phyloP scores from a whole-genome alignment of 2,113 vertebrate species.

The Lamprotornis superbus region DNA sequence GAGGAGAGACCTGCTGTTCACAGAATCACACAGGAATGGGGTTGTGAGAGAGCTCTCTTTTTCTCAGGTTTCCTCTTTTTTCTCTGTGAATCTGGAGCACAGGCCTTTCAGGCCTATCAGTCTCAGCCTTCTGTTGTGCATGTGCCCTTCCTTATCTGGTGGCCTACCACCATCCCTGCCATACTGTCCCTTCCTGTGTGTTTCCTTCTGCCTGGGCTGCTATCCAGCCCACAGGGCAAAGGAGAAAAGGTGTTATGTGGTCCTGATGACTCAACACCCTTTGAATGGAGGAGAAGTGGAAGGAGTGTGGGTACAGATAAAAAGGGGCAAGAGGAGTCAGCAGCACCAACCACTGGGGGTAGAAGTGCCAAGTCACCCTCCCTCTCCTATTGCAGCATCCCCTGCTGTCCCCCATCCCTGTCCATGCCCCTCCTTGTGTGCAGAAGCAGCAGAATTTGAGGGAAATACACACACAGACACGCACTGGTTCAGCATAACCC shows the following conservation, averaged over 20 bases:
- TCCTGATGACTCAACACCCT: not conserved
- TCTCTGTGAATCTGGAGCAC: not conserved
- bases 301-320: not conserved
- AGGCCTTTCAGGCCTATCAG: not conserved
- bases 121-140: not conserved
- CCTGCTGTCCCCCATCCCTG: not conserved
- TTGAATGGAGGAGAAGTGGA: not conserved
- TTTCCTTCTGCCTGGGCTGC: not conserved
- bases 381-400: not conserved
- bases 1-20: not conserved
- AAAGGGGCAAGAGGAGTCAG: not conserved
- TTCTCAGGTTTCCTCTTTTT: not conserved
- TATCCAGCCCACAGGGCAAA: not conserved
- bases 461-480: not conserved
- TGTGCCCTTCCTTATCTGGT: not conserved
- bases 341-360: not conserved
- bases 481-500: accelerated
- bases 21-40: not conserved
- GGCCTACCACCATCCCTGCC: not conserved
- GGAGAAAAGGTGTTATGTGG: not conserved
- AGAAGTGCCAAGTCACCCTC: not conserved
- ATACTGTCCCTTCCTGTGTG: accelerated
- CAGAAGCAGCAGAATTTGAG: not conserved
- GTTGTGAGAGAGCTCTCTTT: not conserved
- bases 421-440: accelerated